Conservation (phyloP, 2,888 invertebrate genomes). For the Candidula unifasciata region DNA sequence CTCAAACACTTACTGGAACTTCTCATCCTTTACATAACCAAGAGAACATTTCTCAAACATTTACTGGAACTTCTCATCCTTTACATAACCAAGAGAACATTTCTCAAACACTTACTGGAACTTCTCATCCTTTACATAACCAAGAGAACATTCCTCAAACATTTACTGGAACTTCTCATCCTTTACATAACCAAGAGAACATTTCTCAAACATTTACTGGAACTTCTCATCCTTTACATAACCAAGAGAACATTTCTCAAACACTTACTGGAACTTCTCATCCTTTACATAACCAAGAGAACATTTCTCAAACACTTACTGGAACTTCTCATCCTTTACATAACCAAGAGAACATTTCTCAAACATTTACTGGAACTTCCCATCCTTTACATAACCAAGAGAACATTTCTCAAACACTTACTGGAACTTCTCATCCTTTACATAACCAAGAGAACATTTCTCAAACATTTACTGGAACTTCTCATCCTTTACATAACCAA, state of each 20-base stretch:
- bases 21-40: conserved; percentile 71
- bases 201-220: conserved; percentile 65
- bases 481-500: conserved; percentile 44
- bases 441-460: no score
- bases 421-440: conserved; percentile 73
- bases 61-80: conserved; percentile 74
- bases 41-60: conserved; percentile 42
- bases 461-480: conserved; percentile 70
- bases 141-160: not conserved
- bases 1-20: conserved; percentile 70
- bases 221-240: conserved; percentile 72
- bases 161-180: conserved; percentile 74
- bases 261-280: conserved; percentile 73
- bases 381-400: no score
- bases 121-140: conserved; percentile 70
- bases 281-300: no score
- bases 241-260: not conserved
- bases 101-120: conserved; percentile 69
- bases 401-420: conserved; percentile 56
- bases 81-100: no score
- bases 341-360: not conserved
- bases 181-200: no score
- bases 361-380: conserved; percentile 72
- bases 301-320: conserved; percentile 62
- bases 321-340: conserved; percentile 72